Conservation (phyloP, 2,113 vertebrate species). For the Variabilichromis moorii region DNA sequence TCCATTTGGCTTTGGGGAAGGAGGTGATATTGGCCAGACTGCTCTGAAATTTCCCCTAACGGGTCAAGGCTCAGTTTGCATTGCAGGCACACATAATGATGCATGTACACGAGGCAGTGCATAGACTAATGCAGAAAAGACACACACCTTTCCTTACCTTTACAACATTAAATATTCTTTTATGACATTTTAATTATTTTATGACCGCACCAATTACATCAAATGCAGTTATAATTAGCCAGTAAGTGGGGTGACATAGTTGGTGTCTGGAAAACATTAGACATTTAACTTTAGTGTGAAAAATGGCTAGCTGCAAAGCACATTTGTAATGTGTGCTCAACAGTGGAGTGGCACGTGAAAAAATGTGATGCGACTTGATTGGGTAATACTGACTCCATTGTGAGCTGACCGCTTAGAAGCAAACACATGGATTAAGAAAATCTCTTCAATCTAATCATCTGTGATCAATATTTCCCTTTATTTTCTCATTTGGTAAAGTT, state of each 20-base stretch:
- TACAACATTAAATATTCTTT: background rate
- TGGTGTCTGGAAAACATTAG: background rate
- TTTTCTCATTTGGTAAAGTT: background rate
- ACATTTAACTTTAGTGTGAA: background rate
- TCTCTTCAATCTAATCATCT: background rate
- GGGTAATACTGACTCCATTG: background rate
- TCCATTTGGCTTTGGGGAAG: slow-evolving; percentile 54
- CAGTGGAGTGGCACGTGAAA: background rate
- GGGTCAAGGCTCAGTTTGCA: slow-evolving; percentile 58
- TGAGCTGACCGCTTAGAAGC: background rate
- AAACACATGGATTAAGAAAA: background rate
- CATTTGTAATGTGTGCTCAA: background rate
- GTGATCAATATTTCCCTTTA: background rate
- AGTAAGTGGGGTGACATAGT: background rate
- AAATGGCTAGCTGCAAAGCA: background rate
- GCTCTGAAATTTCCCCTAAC: slow-evolving; percentile 57
- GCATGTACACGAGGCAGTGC: background rate
- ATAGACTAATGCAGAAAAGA: background rate
- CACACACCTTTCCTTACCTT: background rate
- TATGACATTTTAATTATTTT: background rate
- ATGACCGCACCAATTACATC: background rate
- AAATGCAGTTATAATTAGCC: background rate
- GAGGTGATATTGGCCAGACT: slow-evolving; percentile 60
- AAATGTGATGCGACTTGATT: background rate
- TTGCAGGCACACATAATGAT: slow-evolving; percentile 6